Evolutionary conservation across 1,140 invertebrate genomes (phyloP).

Genomic region (Bombus pyrosoma): DNA sequence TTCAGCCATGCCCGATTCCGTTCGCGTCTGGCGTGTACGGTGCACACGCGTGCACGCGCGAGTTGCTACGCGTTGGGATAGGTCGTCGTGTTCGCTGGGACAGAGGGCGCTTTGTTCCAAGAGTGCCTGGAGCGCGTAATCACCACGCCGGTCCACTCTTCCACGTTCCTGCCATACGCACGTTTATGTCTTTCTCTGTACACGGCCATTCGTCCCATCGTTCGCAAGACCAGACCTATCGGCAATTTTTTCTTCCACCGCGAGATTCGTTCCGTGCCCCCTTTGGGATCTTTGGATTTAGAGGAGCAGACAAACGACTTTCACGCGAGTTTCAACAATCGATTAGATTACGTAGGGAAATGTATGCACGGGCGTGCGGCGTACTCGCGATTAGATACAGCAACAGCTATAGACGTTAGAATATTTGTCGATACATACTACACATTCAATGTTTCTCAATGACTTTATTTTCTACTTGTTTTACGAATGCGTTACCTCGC

Average conservation of each 20-base stretch:
- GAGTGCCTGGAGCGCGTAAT: conserved; percentile 77
- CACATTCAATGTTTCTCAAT: too few relatives aligned
- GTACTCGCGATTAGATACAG: too few relatives aligned
- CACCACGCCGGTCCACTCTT: conserved; percentile 67
- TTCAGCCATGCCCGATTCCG: conserved; percentile 21
- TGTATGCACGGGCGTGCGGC: too few relatives aligned
- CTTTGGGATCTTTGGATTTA: background rate
- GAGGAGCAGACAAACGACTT: too few relatives aligned
- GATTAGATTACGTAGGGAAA: too few relatives aligned
- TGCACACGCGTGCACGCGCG: conserved; percentile 14
- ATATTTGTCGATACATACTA: too few relatives aligned
- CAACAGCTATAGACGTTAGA: too few relatives aligned
- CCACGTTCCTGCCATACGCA: conserved; percentile 62
- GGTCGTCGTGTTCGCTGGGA: conserved; percentile 71
- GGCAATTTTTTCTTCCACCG: background rate
- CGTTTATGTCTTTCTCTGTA: background rate
- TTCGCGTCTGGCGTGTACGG: background rate
- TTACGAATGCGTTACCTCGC: too few relatives aligned
- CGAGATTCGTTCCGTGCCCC: background rate
- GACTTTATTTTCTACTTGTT: too few relatives aligned
- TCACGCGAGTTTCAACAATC: too few relatives aligned
- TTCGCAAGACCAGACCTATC: background rate
- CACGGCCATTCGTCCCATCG: background rate
- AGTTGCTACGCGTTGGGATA: conserved; percentile 70
- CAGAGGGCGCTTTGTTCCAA: conserved; percentile 78